Evolutionary conservation across 2,797 vertebrate species (phyloP), one percentile per base, ranked within the genome.

Genomic region (Erpetoichthys calabaricus): DNA sequence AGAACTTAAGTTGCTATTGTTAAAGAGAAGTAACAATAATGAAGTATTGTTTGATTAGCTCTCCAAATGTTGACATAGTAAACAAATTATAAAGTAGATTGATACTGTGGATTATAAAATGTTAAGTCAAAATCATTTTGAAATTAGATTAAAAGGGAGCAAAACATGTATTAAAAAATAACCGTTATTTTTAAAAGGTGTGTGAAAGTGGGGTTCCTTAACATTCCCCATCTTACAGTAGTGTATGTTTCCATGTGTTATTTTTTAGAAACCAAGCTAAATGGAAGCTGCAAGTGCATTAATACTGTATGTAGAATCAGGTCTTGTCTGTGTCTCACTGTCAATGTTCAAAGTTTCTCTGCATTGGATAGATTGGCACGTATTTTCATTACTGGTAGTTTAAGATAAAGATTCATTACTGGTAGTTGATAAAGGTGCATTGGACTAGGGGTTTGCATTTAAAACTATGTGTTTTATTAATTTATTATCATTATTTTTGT

Each of bases 171-270:
- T 25, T 25, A 25, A 49, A 57, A 42, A 54, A 54, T 6, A 42
- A 5, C 7, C 6, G 41, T 54, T 7, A 3, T 42, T 8, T 44
- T 57, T n/a, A 47, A 57, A 43, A 49, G 47, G 47, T 49, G 25
- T 25, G 25, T 25, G 25, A 49, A 49, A 58, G 7, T 53, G 44
- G 47, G 7, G 57, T 10, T 43, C 7, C 9, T 51, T 44, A 45
- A 7, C 44, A 45, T 45, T 58, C 10, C 57, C 43, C 42, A 52
- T 45, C 4, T n/a, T 5, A 5, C 4, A 25, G 4, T 58, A 46
- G n/a, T 58, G 25, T 57, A 6, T 51, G 49, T 54, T 42, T 42
- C 53, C 10, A 7, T 51, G 50, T 9, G 50, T 51, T 51, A 9
- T 51, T 25, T 25, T 51, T 51, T 25, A 9, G 1, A 51, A 51